Conservation (phyloP, 2,113 vertebrate species). For the Lagenorhynchus albirostris region DNA sequence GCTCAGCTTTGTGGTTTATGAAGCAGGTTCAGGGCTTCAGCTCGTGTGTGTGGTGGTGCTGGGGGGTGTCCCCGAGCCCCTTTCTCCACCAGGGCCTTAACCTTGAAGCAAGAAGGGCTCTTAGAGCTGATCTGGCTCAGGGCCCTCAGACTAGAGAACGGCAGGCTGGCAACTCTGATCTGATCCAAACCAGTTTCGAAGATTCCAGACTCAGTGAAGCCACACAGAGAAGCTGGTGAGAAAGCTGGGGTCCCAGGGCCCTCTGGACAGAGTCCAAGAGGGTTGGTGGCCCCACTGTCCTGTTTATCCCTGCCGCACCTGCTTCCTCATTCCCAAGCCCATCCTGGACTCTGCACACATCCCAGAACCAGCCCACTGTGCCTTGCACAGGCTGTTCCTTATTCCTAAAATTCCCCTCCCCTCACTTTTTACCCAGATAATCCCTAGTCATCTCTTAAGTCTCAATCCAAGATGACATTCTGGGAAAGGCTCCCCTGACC, state of each 20-base stretch:
- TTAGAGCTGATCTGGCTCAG: neutral
- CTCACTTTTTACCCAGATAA: neutral
- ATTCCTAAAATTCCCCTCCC: neutral
- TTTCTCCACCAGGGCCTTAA: neutral
- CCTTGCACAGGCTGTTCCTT: neutral
- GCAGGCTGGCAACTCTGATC: neutral
- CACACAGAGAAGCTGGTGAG: neutral
- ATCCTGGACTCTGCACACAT: no score
- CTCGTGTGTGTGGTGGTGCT: neutral
- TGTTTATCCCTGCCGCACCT: neutral
- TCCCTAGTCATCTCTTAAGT: neutral
- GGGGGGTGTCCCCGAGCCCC: neutral
- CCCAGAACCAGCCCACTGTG: neutral
- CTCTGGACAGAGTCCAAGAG: no score
- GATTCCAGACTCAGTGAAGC: neutral
- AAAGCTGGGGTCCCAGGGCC: neutral
- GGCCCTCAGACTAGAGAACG: neutral
- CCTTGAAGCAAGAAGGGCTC: neutral
- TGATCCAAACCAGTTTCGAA: neutral
- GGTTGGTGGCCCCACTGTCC: fast-evolving
- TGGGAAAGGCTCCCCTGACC: neutral
- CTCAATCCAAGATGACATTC: neutral
- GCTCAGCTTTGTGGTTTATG: neutral
- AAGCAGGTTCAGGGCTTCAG: neutral
- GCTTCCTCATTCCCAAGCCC: no score